phyloP scores from a whole-genome alignment of 2,797 vertebrate genomes.

The Phrynocephalus forsythii region DNA sequence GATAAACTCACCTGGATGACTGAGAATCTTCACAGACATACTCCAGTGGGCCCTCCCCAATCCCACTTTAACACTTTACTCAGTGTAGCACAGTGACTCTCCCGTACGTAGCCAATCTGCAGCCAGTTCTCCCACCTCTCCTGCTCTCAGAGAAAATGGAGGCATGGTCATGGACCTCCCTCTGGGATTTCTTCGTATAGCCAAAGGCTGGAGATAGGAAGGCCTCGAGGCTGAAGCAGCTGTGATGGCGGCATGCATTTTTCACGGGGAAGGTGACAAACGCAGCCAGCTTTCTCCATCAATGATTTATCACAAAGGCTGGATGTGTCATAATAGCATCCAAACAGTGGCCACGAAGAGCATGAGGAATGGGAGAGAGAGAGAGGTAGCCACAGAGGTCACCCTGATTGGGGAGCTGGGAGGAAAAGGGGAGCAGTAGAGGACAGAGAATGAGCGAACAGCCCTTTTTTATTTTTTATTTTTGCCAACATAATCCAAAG shows the following conservation, averaged over 20 bases:
- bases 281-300: constrained; percentile 61
- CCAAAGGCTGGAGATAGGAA: constrained; percentile 54
- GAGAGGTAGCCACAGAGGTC: constrained; percentile 47
- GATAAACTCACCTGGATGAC: too few species aligned
- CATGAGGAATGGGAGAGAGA: constrained; percentile 45
- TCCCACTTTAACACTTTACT: background rate
- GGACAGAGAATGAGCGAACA: constrained; percentile 35
- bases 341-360: constrained; percentile 53
- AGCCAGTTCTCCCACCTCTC: background rate
- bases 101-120: background rate
- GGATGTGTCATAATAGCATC: constrained; percentile 59
- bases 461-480: too few species aligned
- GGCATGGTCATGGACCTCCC: background rate
- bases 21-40: too few species aligned
- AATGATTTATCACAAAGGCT: constrained; percentile 68
- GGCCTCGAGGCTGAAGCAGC: constrained; percentile 53
- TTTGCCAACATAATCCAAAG: constrained; percentile 37
- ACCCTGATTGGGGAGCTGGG: constrained; percentile 4
- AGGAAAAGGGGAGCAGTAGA: constrained; percentile 22
- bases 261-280: constrained; percentile 63
- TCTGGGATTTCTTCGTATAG: constrained; percentile 40
- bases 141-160: background rate
- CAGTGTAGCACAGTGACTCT: background rate
- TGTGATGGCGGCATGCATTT: constrained; percentile 63
- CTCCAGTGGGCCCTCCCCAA: background rate